A percentile compares a stretch with the other conserved stretches of the same genome.
These are phyloP conservation scores for Lottia gigantea DNA, from an alignment of 2,888 invertebrate species.

Conservation along the genomic window DNA sequence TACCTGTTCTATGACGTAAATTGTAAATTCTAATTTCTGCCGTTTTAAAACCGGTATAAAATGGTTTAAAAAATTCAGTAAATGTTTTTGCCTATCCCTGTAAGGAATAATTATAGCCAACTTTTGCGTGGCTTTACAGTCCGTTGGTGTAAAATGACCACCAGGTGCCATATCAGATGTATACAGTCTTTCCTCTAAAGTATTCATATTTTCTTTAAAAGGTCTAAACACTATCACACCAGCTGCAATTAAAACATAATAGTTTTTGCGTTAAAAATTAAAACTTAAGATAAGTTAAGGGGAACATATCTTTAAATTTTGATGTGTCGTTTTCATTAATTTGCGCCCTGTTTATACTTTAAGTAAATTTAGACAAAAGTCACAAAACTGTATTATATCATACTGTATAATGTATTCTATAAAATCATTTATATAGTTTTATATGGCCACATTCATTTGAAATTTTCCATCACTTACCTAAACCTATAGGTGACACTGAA, in stretches of 20 bases:
- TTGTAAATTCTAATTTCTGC: conserved; percentile 24
- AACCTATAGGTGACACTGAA: too few species aligned
- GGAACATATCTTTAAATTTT: too few species aligned
- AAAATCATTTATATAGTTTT: too few species aligned
- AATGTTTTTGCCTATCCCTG: conserved; percentile 15
- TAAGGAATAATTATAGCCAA: conserved; percentile 21
- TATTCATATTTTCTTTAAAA: neutral
- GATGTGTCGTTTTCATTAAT: too few species aligned
- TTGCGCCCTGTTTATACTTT: too few species aligned
- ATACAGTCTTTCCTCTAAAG: neutral
- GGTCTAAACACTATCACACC: neutral
- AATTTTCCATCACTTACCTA: too few species aligned
- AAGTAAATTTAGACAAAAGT: too few species aligned
- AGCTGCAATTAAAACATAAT: neutral
- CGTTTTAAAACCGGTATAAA: conserved; percentile 18
- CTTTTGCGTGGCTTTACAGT: conserved; percentile 14
- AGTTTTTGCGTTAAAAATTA: too few species aligned
- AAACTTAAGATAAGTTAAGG: too few species aligned
- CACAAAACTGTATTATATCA: too few species aligned
- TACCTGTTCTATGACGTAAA: conserved; percentile 25
- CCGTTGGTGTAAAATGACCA: conserved; percentile 15
- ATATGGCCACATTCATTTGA: too few species aligned
- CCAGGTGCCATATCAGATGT: neutral
- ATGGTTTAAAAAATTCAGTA: conserved; percentile 15
- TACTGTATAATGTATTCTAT: too few species aligned